Evolutionary conservation across 2,113 vertebrate genomes (phyloP).

Genomic region (Gnathonemus longibarbis): DNA sequence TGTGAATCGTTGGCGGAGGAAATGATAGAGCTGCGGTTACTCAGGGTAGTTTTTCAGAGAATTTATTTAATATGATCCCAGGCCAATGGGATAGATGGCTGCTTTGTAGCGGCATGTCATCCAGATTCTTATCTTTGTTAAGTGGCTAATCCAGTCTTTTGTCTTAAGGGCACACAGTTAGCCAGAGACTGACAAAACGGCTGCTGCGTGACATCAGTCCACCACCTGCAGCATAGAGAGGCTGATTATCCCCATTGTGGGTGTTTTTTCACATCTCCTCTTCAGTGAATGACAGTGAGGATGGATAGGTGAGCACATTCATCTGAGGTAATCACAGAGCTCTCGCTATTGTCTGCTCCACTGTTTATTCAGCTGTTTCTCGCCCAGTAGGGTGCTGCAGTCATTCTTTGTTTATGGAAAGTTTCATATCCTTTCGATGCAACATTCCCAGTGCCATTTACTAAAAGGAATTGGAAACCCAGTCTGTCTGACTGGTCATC

Average conservation of each 20-base stretch:
- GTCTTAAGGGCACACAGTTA: conserved; percentile 13
- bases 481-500: neutral
- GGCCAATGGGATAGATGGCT: conserved; percentile 6
- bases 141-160: conserved; percentile 15
- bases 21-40: neutral
- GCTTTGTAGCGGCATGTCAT: conserved; percentile 14
- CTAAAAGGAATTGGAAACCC: neutral
- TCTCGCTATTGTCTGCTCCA: conserved; percentile 20
- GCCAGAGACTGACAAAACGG: neutral
- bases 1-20: neutral
- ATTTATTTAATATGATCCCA: neutral
- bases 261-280: neutral
- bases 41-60: neutral
- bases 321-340: conserved; percentile 28
- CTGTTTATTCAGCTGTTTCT: conserved; percentile 42
- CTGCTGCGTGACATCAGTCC: neutral
- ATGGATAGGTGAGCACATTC: conserved; percentile 18
- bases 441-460: neutral
- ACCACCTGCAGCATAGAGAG: conserved; percentile 2
- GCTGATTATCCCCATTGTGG: neutral
- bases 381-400: neutral
- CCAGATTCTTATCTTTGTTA: conserved; percentile 23
- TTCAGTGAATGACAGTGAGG: conserved; percentile 2
- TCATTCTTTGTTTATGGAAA: neutral
- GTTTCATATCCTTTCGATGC: neutral